Conservation (phyloP, 2,113 vertebrate species). For the Amblyornis subalaris region DNA sequence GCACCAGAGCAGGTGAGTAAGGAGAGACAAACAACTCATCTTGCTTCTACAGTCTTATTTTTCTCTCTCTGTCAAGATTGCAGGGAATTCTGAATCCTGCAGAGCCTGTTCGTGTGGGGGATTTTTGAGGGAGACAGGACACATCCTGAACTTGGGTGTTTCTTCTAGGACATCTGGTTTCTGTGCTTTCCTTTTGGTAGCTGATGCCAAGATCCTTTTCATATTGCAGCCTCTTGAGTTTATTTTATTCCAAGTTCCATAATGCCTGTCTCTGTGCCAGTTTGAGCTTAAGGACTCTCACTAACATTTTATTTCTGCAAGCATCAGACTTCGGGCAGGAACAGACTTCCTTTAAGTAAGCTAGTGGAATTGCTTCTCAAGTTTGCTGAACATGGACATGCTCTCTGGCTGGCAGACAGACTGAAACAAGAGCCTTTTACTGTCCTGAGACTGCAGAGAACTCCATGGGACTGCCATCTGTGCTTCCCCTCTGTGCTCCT, state of each 20-base stretch:
- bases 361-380: neutral
- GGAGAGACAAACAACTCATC: neutral
- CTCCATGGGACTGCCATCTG: neutral
- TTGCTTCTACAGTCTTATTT: neutral
- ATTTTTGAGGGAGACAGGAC: neutral
- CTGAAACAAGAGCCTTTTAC: neutral
- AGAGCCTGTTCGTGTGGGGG: neutral
- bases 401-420: neutral
- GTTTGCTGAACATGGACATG: neutral
- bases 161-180: constrained; percentile 16
- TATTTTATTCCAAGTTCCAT: neutral
- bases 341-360: neutral
- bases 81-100: neutral
- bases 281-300: constrained; percentile 5
- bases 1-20: constrained; percentile 86
- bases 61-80: neutral
- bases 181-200: neutral
- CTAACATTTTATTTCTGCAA: neutral
- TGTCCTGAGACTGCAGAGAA: neutral
- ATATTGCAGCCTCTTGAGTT: neutral
- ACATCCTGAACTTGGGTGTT: neutral
- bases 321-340: neutral
- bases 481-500: neutral
- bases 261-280: constrained; percentile 4
- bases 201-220: constrained; percentile 18